These are phyloP conservation scores for Drosophila niveifrons DNA, from an alignment of 2,888 invertebrate species.

Conservation along the genomic window DNA sequence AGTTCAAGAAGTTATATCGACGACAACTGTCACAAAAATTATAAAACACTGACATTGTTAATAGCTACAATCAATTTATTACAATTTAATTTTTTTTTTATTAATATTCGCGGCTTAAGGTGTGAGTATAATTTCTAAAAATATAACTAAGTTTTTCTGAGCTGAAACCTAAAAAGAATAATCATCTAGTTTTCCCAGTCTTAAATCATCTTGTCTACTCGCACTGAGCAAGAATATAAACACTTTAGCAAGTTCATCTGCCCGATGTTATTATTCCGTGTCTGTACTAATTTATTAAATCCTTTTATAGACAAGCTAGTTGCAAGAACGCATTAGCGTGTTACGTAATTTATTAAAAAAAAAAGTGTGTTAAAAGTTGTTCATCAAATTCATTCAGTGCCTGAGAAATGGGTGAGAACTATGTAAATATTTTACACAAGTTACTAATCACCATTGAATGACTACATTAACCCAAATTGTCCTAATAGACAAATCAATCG, in stretches of 20 bases:
- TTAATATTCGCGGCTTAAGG: too few relatives aligned
- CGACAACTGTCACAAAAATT: too few relatives aligned
- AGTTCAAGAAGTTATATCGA: too few relatives aligned
- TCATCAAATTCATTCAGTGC: conserved; percentile 4
- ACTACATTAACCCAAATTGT: conserved; percentile 51
- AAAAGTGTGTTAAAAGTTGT: conserved; percentile 22
- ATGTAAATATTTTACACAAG: conserved; percentile 65
- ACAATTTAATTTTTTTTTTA: too few relatives aligned
- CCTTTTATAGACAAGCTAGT: background rate
- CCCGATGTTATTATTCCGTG: background rate
- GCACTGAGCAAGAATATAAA: background rate
- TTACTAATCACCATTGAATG: conserved; percentile 66
- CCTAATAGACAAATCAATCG: conserved; percentile 38
- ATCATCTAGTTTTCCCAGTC: too few relatives aligned
- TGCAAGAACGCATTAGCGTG: background rate
- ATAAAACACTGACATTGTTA: too few relatives aligned
- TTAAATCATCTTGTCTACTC: too few relatives aligned
- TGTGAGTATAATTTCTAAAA: too few relatives aligned
- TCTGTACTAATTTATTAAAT: background rate
- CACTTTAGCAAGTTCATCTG: background rate
- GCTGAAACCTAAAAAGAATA: too few relatives aligned
- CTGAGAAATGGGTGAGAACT: conserved; percentile 32
- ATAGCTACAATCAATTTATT: too few relatives aligned
- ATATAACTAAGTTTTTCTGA: too few relatives aligned
- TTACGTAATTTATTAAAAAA: conserved; percentile 18